A percentile compares a stretch with the other conserved stretches of the same genome.
phyloP scores from a whole-genome alignment of 2,113 vertebrate species.

The Dissostichus mawsoni region DNA sequence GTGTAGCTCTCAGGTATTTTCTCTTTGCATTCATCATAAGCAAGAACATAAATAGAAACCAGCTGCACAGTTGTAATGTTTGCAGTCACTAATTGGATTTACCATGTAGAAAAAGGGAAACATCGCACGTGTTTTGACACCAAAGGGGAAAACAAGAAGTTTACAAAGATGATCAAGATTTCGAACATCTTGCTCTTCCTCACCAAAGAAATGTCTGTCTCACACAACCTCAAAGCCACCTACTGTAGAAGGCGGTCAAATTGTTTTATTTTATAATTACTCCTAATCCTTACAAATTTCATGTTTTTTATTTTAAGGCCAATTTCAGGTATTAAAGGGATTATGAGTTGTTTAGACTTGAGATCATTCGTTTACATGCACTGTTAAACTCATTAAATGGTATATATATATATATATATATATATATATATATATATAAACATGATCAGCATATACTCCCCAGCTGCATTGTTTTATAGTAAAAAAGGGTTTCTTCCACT shows the following conservation, averaged over 20 bases:
- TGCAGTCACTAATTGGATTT: conserved; percentile 8
- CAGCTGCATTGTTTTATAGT: too few relatives aligned
- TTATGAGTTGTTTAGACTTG: too few relatives aligned
- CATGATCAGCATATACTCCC: too few relatives aligned
- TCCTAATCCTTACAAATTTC: background rate
- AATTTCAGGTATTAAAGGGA: too few relatives aligned
- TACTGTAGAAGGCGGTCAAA: background rate
- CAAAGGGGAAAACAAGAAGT: background rate
- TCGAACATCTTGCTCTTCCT: background rate
- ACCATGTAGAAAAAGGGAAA: background rate
- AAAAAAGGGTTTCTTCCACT: too few relatives aligned
- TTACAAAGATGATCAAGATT: background rate
- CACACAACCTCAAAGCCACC: background rate
- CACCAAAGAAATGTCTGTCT: background rate
- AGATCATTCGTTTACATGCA: too few relatives aligned
- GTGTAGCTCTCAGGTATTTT: background rate
- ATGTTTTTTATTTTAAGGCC: too few relatives aligned
- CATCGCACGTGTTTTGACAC: background rate
- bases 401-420: too few relatives aligned
- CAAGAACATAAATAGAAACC: background rate
- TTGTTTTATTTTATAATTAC: background rate
- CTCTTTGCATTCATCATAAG: background rate
- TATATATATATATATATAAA: too few relatives aligned
- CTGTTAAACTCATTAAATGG: too few relatives aligned
- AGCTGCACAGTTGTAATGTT: background rate